Conservation (phyloP, 2,797 vertebrate genomes). For the Pantherophis alleghaniensis region DNA sequence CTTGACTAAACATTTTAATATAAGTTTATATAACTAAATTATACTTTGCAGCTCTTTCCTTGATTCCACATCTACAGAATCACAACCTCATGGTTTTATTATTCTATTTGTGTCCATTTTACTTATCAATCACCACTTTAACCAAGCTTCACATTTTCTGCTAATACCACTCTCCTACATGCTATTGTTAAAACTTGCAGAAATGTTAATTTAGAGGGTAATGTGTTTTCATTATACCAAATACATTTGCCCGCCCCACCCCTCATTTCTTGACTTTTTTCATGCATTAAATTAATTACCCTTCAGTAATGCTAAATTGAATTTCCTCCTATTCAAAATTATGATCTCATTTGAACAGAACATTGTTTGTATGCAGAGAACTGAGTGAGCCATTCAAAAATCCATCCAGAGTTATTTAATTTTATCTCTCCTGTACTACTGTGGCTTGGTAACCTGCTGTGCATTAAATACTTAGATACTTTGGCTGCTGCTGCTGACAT, state of each 20-base stretch:
- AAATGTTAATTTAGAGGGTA: constrained; percentile 52
- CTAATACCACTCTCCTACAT: constrained; percentile 27
- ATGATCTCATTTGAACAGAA: constrained; percentile 41
- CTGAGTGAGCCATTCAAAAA: constrained; percentile 30
- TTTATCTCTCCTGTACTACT: not conserved
- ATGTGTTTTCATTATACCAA: constrained; percentile 28
- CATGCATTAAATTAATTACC: constrained; percentile 53
- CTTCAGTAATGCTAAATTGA: constrained; percentile 43
- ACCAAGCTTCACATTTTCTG: constrained; percentile 39
- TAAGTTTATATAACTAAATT: constrained; percentile 31
- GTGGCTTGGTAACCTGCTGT: constrained; percentile 29
- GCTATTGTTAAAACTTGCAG: constrained; percentile 40
- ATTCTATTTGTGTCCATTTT: constrained; percentile 48
- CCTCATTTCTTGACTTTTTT: constrained; percentile 12
- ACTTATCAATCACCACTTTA: constrained; percentile 23
- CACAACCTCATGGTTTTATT: constrained; percentile 6
- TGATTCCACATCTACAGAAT: constrained; percentile 36
- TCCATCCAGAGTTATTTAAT: constrained; percentile 3
- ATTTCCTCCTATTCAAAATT: constrained; percentile 46
- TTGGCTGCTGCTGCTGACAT: not conserved
- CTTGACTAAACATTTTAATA: not conserved
- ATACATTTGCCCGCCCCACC: not conserved
- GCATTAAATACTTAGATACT: not conserved
- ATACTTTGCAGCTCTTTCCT: constrained; percentile 47
- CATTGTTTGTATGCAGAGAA: constrained; percentile 40